Evolutionary conservation across 2,797 vertebrate genomes (phyloP).

Genomic region (Siniperca scherzeri): DNA sequence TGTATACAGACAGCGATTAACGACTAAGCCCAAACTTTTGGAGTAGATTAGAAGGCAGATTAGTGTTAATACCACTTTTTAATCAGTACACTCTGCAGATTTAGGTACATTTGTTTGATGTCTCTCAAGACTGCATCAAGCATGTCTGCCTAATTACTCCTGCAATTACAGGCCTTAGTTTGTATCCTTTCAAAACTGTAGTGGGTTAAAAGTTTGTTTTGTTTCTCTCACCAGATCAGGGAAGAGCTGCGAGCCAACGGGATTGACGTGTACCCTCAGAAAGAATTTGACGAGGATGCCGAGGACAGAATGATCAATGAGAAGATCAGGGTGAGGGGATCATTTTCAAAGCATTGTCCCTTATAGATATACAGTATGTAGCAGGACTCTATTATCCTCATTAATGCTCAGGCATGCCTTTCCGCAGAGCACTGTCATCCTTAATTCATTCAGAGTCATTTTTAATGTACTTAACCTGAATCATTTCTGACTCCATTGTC

Average conservation of each 20-base stretch:
- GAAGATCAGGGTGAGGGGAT: conserved; percentile 93
- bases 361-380: not conserved
- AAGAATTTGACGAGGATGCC: conserved; percentile 95
- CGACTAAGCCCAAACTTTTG: conserved; percentile 45
- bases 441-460: not conserved
- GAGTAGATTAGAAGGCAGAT: conserved; percentile 49
- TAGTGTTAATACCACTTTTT: conserved; percentile 40
- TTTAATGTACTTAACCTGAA: not conserved
- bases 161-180: conserved; percentile 38
- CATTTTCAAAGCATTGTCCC: conserved; percentile 51
- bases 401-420: conserved; percentile 9
- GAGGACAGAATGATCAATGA: conserved; percentile 96
- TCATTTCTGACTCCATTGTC: conserved; percentile 19
- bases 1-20: conserved; percentile 40
- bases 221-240: conserved; percentile 87
- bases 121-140: conserved; percentile 28
- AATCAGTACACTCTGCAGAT: conserved; percentile 40
- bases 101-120: conserved; percentile 27
- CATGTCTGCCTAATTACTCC: conserved; percentile 30
- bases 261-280: conserved; percentile 97
- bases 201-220: conserved; percentile 16
- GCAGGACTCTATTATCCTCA: not conserved
- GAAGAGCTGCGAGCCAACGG: conserved; percentile 94
- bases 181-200: conserved; percentile 25
- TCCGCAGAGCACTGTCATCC: not conserved